These are phyloP conservation scores for Oxycera nigricornis DNA, from an alignment of 2,888 invertebrate genomes.

Conservation along the genomic window DNA sequence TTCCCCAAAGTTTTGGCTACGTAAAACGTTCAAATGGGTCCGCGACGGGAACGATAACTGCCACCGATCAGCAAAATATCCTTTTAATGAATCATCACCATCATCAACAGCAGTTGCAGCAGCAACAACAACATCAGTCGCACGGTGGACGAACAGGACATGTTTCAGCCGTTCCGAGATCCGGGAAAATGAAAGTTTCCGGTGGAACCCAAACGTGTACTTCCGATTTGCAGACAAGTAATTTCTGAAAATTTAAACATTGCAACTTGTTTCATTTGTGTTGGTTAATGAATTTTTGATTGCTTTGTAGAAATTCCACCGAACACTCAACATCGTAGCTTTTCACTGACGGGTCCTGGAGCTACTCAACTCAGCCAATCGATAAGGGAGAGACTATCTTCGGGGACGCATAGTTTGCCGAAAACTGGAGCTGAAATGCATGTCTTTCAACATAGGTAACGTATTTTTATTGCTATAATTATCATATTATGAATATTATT, in stretches of 20 bases:
- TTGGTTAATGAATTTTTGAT: slow-evolving; percentile 20
- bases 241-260: not conserved
- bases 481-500: too few relatives aligned
- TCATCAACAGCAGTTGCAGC: slow-evolving; percentile 43
- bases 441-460: slow-evolving; percentile 70
- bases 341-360: slow-evolving; percentile 82
- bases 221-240: slow-evolving; percentile 76
- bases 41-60: slow-evolving; percentile 64
- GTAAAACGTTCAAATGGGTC: slow-evolving; percentile 77
- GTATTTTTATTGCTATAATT: not conserved
- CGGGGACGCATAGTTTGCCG: slow-evolving; percentile 86
- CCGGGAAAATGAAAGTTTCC: slow-evolving; percentile 83
- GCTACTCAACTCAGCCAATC: slow-evolving; percentile 88
- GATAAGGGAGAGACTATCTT: slow-evolving; percentile 80
- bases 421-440: slow-evolving; percentile 74
- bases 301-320: slow-evolving; percentile 65
- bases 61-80: slow-evolving; percentile 60
- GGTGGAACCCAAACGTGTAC: slow-evolving; percentile 90
- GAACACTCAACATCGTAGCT: slow-evolving; percentile 82
- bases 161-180: slow-evolving; percentile 84
- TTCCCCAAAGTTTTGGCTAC: slow-evolving; percentile 85
- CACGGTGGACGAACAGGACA: slow-evolving; percentile 73
- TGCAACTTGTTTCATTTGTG: not conserved
- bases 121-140: slow-evolving; percentile 46
- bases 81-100: slow-evolving; percentile 55